phyloP scores from a whole-genome alignment of 2,797 vertebrate genomes.

The Spheniscus humboldti region DNA sequence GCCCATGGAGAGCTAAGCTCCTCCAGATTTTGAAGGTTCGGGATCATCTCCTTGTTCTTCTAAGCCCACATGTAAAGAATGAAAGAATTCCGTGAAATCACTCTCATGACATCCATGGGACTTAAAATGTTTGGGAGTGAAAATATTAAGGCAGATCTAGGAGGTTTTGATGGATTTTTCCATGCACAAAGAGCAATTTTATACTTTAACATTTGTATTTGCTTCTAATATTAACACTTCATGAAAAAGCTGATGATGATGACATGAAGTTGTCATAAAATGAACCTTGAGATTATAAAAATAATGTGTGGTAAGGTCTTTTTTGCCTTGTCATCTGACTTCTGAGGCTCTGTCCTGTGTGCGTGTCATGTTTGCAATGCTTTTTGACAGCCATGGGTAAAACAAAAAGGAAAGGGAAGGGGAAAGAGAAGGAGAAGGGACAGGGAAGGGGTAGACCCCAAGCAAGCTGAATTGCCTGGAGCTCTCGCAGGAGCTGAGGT shows the following conservation, averaged over 20 bases:
- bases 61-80: background rate
- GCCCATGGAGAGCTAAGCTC: background rate
- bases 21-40: background rate
- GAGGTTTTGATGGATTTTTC: background rate
- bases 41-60: background rate
- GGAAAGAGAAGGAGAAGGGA: background rate
- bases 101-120: background rate
- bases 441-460: background rate
- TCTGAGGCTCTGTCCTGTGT: background rate
- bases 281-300: background rate
- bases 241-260: background rate
- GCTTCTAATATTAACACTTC: background rate
- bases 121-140: background rate
- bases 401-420: background rate
- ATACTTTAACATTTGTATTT: background rate
- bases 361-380: background rate
- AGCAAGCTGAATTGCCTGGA: background rate
- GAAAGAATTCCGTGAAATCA: background rate
- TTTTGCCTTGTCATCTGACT: background rate
- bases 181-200: background rate
- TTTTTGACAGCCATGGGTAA: background rate
- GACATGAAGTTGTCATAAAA: background rate
- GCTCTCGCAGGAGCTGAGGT: background rate
- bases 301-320: background rate
- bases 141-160: background rate